Evolutionary conservation across 1,140 invertebrate genomes (phyloP).

Genomic region (honey bee (Apis mellifera)): Amel_HAv3.1 CM009940.2:8633501-8634000

Average conservation of each 20-base stretch:
- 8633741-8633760: too few species aligned
- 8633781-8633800: neutral
- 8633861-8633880: neutral
- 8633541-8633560: constrained; percentile 45
- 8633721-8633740: neutral
- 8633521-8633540: constrained; percentile 23
- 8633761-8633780: neutral
- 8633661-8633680: neutral
- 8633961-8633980: neutral
- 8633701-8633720: neutral
- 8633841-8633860: too few species aligned
- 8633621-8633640: constrained; percentile 26
- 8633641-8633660: constrained; percentile 13
- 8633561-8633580: constrained; percentile 37
- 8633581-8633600: neutral
- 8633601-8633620: constrained; percentile 5
- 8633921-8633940: neutral
- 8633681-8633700: constrained; percentile 22
- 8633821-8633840: neutral
- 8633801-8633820: neutral
- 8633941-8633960: neutral
- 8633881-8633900: neutral
- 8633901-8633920: neutral
- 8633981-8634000: neutral
- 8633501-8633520: constrained; percentile 47